Evolutionary conservation across 2,888 invertebrate genomes (phyloP).

Genomic region (Drosophila neonasuta): DNA sequence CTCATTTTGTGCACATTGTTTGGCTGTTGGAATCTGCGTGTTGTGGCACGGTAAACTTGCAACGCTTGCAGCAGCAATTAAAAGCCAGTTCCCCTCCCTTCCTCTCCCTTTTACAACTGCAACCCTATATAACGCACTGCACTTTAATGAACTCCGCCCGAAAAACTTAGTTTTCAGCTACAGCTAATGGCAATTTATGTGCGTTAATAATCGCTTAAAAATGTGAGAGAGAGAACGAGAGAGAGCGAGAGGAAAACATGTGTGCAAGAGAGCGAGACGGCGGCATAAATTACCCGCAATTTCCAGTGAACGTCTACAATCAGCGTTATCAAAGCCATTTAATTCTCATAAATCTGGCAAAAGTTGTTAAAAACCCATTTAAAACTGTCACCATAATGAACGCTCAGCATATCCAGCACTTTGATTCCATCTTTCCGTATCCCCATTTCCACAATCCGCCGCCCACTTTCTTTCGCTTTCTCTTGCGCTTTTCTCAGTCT

Average conservation of each 20-base stretch:
- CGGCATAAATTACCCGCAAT: constrained; percentile 32
- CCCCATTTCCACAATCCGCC: background rate
- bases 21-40: constrained; percentile 63
- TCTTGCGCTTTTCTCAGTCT: background rate
- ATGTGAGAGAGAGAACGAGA: background rate
- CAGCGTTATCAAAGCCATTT: constrained; percentile 68
- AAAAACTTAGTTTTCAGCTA: constrained; percentile 37
- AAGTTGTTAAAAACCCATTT: constrained; percentile 73
- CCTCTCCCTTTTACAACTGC: background rate
- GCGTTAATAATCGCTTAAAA: constrained; percentile 63
- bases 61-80: constrained; percentile 60
- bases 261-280: background rate
- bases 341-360: constrained; percentile 65
- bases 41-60: constrained; percentile 63
- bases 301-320: constrained; percentile 44
- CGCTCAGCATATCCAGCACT: constrained; percentile 40
- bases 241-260: background rate
- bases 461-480: background rate
- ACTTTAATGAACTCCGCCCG: constrained; percentile 44
- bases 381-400: constrained; percentile 70
- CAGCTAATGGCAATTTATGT: constrained; percentile 69
- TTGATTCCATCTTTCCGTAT: constrained; percentile 38
- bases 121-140: constrained; percentile 23
- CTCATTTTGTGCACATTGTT: constrained; percentile 70
- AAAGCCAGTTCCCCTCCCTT: constrained; percentile 22